Base-by-base conservation (phyloP, 2,888 invertebrate species). In the Polydrusus pterygomalis region DNA sequence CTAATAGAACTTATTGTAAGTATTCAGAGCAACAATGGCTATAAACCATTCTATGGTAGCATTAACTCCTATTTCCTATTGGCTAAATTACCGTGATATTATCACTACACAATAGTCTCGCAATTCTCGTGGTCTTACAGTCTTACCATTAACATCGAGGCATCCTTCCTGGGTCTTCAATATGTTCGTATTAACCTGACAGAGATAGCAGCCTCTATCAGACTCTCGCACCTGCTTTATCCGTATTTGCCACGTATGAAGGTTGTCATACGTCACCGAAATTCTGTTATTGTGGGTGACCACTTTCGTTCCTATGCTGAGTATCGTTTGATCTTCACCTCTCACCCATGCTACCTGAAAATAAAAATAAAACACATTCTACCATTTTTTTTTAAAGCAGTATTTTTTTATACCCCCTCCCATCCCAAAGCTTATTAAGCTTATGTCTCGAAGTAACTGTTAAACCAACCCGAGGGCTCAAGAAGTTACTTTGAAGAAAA, bases 151-250 rank as follows among this genome's bases (percentile, higher is more conserved):
- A 18, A 96, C 96, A 86, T 96, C 96, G 75, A 96, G 91, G 85
- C 96, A 96, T 9, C 96, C 96, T 71, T 95, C 91, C 88, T 95
- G 94, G 86, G 94, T 95, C 88, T 93, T 96, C 94, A 96, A 95
- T 70, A 92, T 91, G 77, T 92, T 94, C 1, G 96, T 96, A 89
- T 96, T 96, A 84, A 96, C 95, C 90, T 96, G 96, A 85, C 96
- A 96, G 94, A 96, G 95, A 88, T 96, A 96, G 86, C 96, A 96
- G 76, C 95, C 96, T 58, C 94, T 91, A 87, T 96, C 96, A 54
- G 93, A 91, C 82, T 95, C 95, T 79, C 94, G 91, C 68, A 96
- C 90, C 77, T 95, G 95, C 75, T 94, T 90, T 84, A 96, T 95
- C 87, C 95, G 93, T 75, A 96, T 89, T 87, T 94, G 94, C 96